A percentile compares a stretch with the other conserved stretches of the same genome.
Evolutionary conservation across 2,113 vertebrate genomes (phyloP).

Genomic region (Ptilorrhoa leucosticta): DNA sequence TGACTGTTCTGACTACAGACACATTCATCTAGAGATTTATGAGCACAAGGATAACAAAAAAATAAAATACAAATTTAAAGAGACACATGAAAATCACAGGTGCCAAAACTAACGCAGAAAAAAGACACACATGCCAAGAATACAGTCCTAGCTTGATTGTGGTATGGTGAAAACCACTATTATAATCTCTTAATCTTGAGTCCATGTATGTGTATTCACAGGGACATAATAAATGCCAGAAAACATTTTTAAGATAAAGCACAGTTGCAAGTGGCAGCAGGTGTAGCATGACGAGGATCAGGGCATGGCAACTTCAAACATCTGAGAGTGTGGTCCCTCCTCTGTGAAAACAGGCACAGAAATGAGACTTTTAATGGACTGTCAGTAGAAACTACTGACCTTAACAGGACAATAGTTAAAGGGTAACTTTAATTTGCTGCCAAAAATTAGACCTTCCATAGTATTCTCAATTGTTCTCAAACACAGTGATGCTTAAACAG

Average conservation of each 20-base stretch:
- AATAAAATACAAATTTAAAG: not conserved
- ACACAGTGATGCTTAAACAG: not conserved
- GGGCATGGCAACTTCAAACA: not conserved
- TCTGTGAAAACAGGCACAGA: not conserved
- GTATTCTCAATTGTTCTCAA: not conserved
- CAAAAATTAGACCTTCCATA: not conserved
- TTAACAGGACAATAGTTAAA: not conserved
- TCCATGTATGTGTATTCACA: accelerated
- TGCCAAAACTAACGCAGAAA: not conserved
- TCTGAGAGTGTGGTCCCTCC: not conserved
- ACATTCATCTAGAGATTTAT: not conserved
- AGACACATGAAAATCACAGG: not conserved
- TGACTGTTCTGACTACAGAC: not conserved
- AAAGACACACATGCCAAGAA: accelerated
- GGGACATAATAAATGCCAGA: not conserved
- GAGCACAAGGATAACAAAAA: not conserved
- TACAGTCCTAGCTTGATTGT: not conserved
- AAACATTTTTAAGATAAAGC: not conserved
- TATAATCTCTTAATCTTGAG: not conserved
- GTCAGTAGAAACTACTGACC: not conserved
- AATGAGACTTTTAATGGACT: not conserved
- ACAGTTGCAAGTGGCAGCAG: not conserved
- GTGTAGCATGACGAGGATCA: not conserved
- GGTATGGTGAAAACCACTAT: not conserved
- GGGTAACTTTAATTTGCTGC: not conserved